Base-by-base conservation (phyloP, 2,113 vertebrate species). In the Spea bombifrons region DNA sequence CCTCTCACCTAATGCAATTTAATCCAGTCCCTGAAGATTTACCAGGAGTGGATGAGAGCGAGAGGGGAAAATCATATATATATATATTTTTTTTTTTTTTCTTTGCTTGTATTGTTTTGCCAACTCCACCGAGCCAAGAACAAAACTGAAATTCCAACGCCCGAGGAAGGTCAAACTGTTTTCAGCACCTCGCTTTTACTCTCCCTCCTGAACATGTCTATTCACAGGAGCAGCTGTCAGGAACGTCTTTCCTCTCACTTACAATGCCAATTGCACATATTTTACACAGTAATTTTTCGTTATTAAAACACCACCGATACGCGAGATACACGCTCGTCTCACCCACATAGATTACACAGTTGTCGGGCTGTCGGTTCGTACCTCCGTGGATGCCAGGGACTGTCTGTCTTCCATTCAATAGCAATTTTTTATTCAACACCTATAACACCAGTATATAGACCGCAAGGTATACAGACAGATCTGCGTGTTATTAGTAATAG, bases 1-100 rank as follows among this genome's bases (percentile, higher is more conserved):
- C 82, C 77, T 83, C 83, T 85, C 86, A 83, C 85, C 82, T 73
- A 68, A 1, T 0, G 75, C 83, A 68, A 47, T 0, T 17, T 44
- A 74, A 76, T 55, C 0, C 0, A 53, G 79, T 81, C 81, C 80
- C 71, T 45, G 44, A 49, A 0, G 0, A 0, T 9, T 69, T 71
- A 78, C 75, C 0, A 75, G 73, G 15, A 81, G 68, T 75, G 78
- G 71, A 70, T 15, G 69, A 75, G 71, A n/a, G n/a, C 12, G 46
- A 64, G 50, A 67, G 50, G 59, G 76, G 70, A n/a, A 43, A 74
- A 52, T 53, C 17, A 71, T 17, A 55, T 53, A 64, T 59, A 12
- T 30, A 30, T 30, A 30, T 30, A 30, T 30, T 30, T 30, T 30
- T 30, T 30, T 30, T 30, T 30, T 30, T 30, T 30, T 59, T 44